phyloP scores from a whole-genome alignment of 53 echinoderm and acorn worm species.

The Glandiceps talaboti region DNA sequence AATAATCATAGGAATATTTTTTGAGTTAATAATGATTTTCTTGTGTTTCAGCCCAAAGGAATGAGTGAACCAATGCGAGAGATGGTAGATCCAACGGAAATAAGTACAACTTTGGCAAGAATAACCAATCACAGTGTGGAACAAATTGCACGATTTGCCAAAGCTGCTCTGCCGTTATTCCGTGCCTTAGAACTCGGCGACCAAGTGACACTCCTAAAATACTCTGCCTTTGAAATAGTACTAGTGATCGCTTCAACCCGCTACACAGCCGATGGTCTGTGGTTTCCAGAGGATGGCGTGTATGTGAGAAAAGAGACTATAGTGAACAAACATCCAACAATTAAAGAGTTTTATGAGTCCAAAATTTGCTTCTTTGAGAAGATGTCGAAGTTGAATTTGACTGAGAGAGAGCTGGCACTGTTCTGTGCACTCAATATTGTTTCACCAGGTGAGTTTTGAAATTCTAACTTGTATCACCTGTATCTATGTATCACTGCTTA shows the following conservation, averaged over 20 bases:
- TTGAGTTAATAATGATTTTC: neutral
- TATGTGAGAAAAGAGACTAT: conserved; percentile 81
- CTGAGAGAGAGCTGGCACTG: conserved; percentile 79
- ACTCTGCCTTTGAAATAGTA: conserved; percentile 91
- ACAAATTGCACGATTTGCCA: conserved; percentile 84
- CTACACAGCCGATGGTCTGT: conserved; percentile 82
- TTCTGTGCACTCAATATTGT: conserved; percentile 81
- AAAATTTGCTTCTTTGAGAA: conserved; percentile 97
- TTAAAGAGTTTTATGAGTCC: conserved; percentile 44
- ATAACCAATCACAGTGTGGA: conserved; percentile 38
- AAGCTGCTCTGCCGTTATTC: conserved; percentile 57
- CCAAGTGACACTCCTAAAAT: conserved; percentile 64
- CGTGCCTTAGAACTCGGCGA: conserved; percentile 74
- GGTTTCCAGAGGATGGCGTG: conserved; percentile 86
- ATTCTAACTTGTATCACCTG: too few relatives aligned
- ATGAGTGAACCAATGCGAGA: conserved; percentile 72
- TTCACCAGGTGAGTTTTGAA: conserved; percentile 85
- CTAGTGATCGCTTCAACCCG: conserved; percentile 89
- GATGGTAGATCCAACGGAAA: conserved; percentile 62
- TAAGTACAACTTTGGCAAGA: conserved; percentile 49
- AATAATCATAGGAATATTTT: too few relatives aligned
- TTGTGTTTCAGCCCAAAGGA: conserved; percentile 12
- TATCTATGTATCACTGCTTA: too few relatives aligned
- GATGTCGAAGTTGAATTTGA: conserved; percentile 86
- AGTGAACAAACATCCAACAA: neutral